phyloP scores from a whole-genome alignment of 2,113 vertebrate genomes.

The Neolamprologus sp. region DNA sequence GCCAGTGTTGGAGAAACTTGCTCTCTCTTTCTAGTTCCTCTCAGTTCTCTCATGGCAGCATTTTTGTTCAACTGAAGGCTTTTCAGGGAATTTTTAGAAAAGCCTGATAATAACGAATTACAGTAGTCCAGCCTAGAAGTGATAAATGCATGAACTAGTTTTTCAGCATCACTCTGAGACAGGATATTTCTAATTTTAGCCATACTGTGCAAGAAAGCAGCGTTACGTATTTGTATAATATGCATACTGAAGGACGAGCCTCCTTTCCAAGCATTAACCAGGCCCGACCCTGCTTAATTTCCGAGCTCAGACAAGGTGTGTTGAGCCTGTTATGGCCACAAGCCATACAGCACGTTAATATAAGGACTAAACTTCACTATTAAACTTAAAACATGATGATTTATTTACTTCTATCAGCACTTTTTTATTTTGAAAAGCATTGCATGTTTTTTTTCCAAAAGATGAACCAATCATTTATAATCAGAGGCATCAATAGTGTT shows the following conservation, averaged over 20 bases:
- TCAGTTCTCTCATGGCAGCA: neutral
- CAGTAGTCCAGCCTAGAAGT: neutral
- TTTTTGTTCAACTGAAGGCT: neutral
- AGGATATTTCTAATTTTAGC: neutral
- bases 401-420: neutral
- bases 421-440: neutral
- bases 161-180: neutral
- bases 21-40: neutral
- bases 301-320: neutral
- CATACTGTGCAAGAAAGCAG: neutral
- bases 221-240: neutral
- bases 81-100: neutral
- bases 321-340: neutral
- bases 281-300: neutral
- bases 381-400: neutral
- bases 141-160: neutral
- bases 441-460: neutral
- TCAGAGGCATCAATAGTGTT: neutral
- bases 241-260: neutral
- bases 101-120: neutral
- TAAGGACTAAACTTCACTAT: neutral
- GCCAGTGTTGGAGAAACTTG: neutral
- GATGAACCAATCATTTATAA: neutral
- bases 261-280: neutral
- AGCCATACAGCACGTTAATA: fast-evolving